Evolutionary conservation across 2,888 invertebrate genomes (phyloP).

Genomic region (Gisinianus flammeolus): DNA sequence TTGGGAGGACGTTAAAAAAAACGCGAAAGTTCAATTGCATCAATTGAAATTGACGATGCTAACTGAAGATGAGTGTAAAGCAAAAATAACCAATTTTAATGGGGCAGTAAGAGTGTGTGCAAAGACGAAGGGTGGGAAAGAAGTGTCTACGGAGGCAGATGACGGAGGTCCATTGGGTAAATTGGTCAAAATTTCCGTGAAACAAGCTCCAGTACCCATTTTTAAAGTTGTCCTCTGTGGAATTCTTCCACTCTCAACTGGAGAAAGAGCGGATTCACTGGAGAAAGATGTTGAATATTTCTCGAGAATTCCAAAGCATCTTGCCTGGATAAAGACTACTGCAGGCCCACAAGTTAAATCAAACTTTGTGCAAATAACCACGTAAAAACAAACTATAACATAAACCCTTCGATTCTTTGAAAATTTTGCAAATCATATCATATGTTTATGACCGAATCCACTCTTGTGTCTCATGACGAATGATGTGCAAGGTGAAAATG

Average conservation of each 20-base stretch:
- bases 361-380: neutral
- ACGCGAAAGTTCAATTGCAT: neutral
- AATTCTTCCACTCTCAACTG: too few relatives aligned
- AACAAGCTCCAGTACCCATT: constrained; percentile 3
- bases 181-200: neutral
- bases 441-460: too few relatives aligned
- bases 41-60: neutral
- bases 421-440: too few relatives aligned
- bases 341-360: too few relatives aligned
- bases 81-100: neutral
- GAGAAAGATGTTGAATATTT: too few relatives aligned
- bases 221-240: neutral
- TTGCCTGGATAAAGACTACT: too few relatives aligned
- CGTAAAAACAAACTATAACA: neutral
- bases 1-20: neutral
- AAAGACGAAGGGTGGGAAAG: neutral
- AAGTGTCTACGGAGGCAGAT: neutral
- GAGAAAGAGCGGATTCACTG: too few relatives aligned
- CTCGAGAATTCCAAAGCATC: too few relatives aligned
- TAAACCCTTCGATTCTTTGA: too few relatives aligned
- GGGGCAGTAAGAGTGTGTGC: neutral
- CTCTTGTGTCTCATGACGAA: too few relatives aligned
- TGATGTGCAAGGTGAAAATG: too few relatives aligned
- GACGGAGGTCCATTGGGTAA: neutral
- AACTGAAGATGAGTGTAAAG: neutral